phyloP scores from a whole-genome alignment of 2,113 vertebrate species.

The Trogon melanurus region DNA sequence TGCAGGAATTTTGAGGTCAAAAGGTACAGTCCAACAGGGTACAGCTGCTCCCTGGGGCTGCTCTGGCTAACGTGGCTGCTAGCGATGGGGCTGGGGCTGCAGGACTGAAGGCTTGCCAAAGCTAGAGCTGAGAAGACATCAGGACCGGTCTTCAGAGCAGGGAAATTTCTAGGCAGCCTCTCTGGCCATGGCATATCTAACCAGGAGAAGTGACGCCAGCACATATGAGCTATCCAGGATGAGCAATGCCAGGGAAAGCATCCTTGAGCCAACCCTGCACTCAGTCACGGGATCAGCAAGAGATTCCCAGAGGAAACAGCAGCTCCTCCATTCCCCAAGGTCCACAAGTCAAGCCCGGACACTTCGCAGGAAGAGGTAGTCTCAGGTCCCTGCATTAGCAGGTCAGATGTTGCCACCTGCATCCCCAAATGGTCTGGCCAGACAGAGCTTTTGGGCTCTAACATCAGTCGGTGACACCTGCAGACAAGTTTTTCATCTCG shows the following conservation, averaged over 20 bases:
- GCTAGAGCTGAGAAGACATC: neutral
- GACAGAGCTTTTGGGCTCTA: neutral
- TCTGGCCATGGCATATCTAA: neutral
- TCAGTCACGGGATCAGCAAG: neutral
- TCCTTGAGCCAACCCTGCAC: neutral
- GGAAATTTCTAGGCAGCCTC: neutral
- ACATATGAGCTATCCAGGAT: neutral
- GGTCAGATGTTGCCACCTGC: neutral
- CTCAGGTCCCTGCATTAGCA: neutral
- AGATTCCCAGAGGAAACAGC: rapidly evolving
- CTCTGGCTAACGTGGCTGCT: neutral
- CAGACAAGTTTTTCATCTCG: neutral
- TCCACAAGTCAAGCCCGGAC: neutral
- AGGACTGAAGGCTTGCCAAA: neutral
- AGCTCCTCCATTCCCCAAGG: neutral
- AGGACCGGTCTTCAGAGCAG: neutral
- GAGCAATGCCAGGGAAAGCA: neutral
- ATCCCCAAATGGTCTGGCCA: neutral
- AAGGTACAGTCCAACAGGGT: neutral
- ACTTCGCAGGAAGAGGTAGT: neutral
- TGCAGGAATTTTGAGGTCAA: neutral
- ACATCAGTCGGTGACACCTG: neutral
- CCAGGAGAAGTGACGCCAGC: neutral
- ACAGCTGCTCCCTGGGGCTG: neutral
- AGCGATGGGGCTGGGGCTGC: neutral